Evolutionary conservation across 2,113 vertebrate species (phyloP).

Genomic region (Oryzias woworae): DNA sequence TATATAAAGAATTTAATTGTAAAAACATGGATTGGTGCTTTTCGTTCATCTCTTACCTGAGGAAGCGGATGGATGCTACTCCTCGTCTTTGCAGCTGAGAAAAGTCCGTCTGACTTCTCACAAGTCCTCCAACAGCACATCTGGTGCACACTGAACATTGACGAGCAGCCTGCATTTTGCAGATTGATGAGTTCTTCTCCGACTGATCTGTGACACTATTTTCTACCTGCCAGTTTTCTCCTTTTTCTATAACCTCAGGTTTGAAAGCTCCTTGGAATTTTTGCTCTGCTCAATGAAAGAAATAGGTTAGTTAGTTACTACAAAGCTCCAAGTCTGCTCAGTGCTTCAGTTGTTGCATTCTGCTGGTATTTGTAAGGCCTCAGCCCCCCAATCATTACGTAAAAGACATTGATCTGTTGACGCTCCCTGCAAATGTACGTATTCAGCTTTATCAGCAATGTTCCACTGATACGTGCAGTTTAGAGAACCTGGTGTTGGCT

Average conservation of each 20-base stretch:
- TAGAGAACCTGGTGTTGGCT: slow-evolving; percentile 12
- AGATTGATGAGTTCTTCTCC: not conserved
- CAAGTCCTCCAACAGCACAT: slow-evolving; percentile 48
- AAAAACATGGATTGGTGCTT: not conserved
- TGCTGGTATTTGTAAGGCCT: slow-evolving; percentile 53
- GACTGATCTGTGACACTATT: not conserved
- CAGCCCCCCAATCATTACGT: slow-evolving; percentile 33
- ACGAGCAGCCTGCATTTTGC: slow-evolving; percentile 61
- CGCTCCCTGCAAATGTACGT: slow-evolving; percentile 41
- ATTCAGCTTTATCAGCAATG: slow-evolving; percentile 48
- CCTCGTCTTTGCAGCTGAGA: slow-evolving; percentile 51
- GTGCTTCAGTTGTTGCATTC: not conserved
- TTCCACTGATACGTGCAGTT: slow-evolving; percentile 25
- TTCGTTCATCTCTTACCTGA: slow-evolving; percentile 54
- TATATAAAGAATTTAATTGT: no score
- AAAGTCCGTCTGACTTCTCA: slow-evolving; percentile 58
- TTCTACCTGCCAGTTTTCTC: not conserved
- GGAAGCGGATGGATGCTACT: slow-evolving; percentile 46
- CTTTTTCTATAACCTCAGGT: not conserved
- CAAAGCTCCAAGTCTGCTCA: slow-evolving; percentile 9
- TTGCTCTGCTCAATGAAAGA: slow-evolving; percentile 12
- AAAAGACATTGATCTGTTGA: slow-evolving; percentile 69
- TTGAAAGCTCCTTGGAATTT: not conserved
- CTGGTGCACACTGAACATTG: slow-evolving; percentile 67
- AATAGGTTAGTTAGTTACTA: slow-evolving; percentile 4